These are phyloP conservation scores for Columba janthina DNA, from an alignment of 2,113 vertebrate species.

Conservation along the genomic window DNA sequence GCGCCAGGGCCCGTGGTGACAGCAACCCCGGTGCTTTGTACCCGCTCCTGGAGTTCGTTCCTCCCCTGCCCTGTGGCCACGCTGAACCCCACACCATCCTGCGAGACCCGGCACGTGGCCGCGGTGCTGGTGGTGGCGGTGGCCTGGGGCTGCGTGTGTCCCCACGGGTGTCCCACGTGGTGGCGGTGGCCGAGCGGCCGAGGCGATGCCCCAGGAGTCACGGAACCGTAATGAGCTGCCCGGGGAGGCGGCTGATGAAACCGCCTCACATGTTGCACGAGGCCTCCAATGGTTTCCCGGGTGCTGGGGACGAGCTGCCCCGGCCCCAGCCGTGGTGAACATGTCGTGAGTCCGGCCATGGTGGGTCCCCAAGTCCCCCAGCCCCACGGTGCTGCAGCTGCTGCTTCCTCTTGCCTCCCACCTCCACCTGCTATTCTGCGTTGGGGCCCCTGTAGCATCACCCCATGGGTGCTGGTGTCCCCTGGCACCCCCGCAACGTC, in stretches of 20 bases:
- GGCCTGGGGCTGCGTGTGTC: accelerated
- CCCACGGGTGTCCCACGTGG: not conserved
- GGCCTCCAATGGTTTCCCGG: not conserved
- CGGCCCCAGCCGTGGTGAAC: accelerated
- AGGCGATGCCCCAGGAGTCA: not conserved
- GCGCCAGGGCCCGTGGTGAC: accelerated
- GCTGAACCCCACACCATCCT: accelerated
- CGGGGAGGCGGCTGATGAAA: slow-evolving; percentile 69
- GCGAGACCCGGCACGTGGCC: accelerated
- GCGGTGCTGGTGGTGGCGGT: accelerated
- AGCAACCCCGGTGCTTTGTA: accelerated
- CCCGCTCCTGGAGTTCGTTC: accelerated
- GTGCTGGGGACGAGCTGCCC: accelerated
- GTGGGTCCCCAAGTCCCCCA: accelerated
- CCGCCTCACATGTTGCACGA: slow-evolving; percentile 3
- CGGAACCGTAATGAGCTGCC: slow-evolving; percentile 40
- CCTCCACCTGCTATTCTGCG: not conserved
- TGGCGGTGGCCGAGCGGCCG: not conserved
- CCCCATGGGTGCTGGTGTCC: not conserved
- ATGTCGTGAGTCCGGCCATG: accelerated
- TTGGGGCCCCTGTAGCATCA: not conserved
- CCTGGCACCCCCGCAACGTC: accelerated
- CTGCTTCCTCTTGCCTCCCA: not conserved
- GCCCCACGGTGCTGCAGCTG: accelerated
- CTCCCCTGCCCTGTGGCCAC: accelerated